These are phyloP conservation scores for Allolobophora icterica DNA, from an alignment of 2,888 invertebrate genomes.

Conservation along the genomic window DNA sequence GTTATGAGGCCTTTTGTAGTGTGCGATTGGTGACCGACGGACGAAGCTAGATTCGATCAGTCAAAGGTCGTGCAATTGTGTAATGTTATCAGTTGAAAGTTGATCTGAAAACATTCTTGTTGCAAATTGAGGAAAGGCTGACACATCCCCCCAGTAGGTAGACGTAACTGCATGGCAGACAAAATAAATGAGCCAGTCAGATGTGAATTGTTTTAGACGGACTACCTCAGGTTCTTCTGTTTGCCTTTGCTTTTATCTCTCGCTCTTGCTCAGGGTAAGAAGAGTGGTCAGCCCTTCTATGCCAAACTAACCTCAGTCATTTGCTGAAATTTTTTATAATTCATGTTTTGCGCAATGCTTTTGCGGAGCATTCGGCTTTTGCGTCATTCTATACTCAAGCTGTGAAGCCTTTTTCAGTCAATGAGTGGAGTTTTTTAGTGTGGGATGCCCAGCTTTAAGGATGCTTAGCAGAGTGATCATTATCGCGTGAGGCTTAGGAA, in stretches of 20 bases:
- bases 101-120: not conserved
- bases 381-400: not conserved
- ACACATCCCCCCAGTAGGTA: not conserved
- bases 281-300: no score
- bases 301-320: not conserved
- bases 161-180: not conserved
- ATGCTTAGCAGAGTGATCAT: not conserved
- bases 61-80: no score
- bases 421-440: not conserved
- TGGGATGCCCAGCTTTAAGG: not conserved
- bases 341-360: not conserved
- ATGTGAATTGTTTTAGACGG: not conserved
- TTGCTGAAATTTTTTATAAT: not conserved
- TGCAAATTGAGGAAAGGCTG: not conserved
- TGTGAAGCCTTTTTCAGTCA: not conserved
- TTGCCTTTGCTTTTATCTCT: conserved; percentile 8
- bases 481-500: not conserved
- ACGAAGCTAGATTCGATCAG: no score
- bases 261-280: not conserved
- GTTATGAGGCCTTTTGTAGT: not conserved
- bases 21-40: not conserved
- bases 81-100: not conserved
- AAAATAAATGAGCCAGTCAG: no score
- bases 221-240: not conserved
- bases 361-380: not conserved